Base-by-base conservation (phyloP, 1,140 invertebrate species). In the Leptopilina boulardi region DNA sequence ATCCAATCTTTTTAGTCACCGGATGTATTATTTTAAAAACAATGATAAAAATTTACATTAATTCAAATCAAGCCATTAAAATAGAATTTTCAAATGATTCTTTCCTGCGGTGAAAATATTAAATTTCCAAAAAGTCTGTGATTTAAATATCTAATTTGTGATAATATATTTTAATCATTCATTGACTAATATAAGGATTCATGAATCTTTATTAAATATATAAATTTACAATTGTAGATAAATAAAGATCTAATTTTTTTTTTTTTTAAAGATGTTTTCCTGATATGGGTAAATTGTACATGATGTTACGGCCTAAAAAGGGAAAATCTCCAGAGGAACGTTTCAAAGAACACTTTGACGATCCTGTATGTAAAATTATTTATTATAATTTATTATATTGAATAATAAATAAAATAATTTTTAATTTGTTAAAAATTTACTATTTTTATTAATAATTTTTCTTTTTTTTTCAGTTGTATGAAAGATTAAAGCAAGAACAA, bases 301-400 rank as follows among this genome's bases (percentile, higher is more conserved):
- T 96, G 42, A 84, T 96, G 1, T 92, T 96, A 34, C 89, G 96
- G 79, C 89, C 93, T 0, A 96, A 96, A 87, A 94, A 94, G 82
- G 94, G 93, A 26, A 94, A 94, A 83, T 91, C 92, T 19, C 90
- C 92, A 0, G 80, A 87, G 3, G 91, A 93, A 75, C 89, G 94
- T 72, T 91, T 93, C 5, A 91, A 93, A 34, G 92, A 93, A 83
- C 91, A 92, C 54, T 93, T 94, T 70, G 89, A 92, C 19, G 89
- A 92, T 79, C 70, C 84, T 30, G 93, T 94, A 84, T 92, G 92
- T 87, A 70, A 72, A 54, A 41, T 59, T 82, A 26, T 42, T 15
- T 9, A 23, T 23, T n/a, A 38, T 54, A 34, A 18, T 15, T 70
- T n/a, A 15, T 13, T 23, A 34, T 73, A 66, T 13, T 59, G n/a